phyloP scores from a whole-genome alignment of 2,113 vertebrate genomes.

The Meleagris gallopavo region DNA sequence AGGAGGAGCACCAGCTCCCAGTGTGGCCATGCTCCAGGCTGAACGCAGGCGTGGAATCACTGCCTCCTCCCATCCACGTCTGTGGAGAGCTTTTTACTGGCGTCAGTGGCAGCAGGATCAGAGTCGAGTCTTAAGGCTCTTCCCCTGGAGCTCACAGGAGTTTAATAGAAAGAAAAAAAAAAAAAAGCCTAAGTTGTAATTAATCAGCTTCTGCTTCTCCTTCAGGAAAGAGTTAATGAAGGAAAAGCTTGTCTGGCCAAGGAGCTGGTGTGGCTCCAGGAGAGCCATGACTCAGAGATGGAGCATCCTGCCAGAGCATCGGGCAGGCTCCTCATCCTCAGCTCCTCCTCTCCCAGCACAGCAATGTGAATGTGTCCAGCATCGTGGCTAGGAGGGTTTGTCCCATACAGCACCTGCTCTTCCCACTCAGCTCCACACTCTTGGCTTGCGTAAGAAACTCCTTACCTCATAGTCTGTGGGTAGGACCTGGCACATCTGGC shows the following conservation, averaged over 20 bases:
- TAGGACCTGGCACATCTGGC: not conserved
- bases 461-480: not conserved
- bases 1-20: not conserved
- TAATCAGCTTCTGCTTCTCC: slow-evolving; percentile 58
- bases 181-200: slow-evolving; percentile 38
- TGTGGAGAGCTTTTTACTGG: slow-evolving; percentile 46
- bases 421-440: not conserved
- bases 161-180: slow-evolving; percentile 19
- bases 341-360: not conserved
- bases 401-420: not conserved
- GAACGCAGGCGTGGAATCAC: not conserved
- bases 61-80: slow-evolving; percentile 16
- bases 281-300: slow-evolving; percentile 34
- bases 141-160: slow-evolving; percentile 37
- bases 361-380: not conserved
- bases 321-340: not conserved
- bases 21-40: not conserved
- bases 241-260: slow-evolving; percentile 59
- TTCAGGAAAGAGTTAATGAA: slow-evolving; percentile 74
- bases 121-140: slow-evolving; percentile 40
- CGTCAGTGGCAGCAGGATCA: slow-evolving; percentile 61
- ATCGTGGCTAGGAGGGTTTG: not conserved
- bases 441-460: not conserved
- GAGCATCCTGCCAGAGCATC: not conserved
- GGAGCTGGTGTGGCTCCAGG: not conserved